Percentiles rank a stretch among this genome's conserved stretches.
Conservation (phyloP, 2,797 vertebrate species). For the Neosilurus hyrtlii region DNA sequence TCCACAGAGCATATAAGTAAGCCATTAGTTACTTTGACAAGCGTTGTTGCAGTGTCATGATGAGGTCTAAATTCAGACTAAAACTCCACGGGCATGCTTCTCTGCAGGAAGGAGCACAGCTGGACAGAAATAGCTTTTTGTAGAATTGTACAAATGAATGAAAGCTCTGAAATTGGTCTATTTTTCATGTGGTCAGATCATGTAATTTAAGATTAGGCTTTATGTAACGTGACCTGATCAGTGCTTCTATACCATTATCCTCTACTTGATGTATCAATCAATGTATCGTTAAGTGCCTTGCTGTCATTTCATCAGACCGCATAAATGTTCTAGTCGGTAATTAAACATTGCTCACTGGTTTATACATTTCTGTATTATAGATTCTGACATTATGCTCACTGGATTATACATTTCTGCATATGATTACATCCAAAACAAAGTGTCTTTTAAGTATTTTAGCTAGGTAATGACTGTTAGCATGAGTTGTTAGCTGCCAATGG, state of each 20-base stretch:
- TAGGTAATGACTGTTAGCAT: no score
- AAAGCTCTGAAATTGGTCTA: not conserved
- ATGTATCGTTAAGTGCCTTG: no score
- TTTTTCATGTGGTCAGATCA: not conserved
- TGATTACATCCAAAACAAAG: no score
- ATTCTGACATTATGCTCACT: no score
- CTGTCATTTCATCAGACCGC: no score
- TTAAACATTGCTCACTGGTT: no score
- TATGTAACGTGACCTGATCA: not conserved
- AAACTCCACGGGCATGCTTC: slow-evolving; percentile 13
- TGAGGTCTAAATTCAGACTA: slow-evolving; percentile 27
- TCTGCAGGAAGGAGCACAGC: slow-evolving; percentile 12
- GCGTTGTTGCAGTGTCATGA: slow-evolving; percentile 11
- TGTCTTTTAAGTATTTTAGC: no score
- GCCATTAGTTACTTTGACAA: slow-evolving; percentile 33
- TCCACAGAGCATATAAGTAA: slow-evolving; percentile 12
- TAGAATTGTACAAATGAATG: not conserved
- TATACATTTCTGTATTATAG: no score
- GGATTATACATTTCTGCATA: no score
- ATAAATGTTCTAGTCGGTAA: no score
- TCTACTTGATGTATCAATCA: no score
- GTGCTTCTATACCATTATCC: not conserved
- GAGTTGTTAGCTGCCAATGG: no score
- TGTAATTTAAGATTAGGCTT: not conserved
- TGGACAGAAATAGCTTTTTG: slow-evolving; percentile 3